Evolutionary conservation across 2,888 invertebrate species (phyloP), one percentile per base, ranked within the genome.

Genomic region (Drosophila setosimentum): DNA sequence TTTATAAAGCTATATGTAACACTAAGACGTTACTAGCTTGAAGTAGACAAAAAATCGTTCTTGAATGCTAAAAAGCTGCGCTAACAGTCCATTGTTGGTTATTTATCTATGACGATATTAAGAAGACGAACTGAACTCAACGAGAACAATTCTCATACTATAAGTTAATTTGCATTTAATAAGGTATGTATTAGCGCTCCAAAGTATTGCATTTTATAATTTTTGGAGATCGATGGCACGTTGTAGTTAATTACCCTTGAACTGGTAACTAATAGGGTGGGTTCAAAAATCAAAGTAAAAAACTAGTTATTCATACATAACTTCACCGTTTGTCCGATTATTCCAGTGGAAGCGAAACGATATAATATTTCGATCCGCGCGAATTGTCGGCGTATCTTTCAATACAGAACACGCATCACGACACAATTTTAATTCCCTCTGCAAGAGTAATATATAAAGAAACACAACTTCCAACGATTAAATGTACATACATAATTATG

Each of bases 81-180:
- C 18, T 27, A 18, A 27, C 18, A 35, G 54, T n/a, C 29, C 18
- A 16, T 35, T 21, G 33, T 45, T 32, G 53, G 58, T 69, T 40
- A 45, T 59, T 55, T 45, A 35, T 35, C 21, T 27, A 18, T 50
- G 27, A 51, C 42, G 16, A 59, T 29, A 37, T 16, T 69, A 21
- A n/a, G 45, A 50, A 51, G 62, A 53, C 53, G 70, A 70, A 77
- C 80, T 74, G 66, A 75, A 78, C 58, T 78, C 55, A 74, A 75
- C 55, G 59, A 77, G 63, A 74, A 79, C 24, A 70, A 76, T 81
- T 82, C 80, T 82, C 80, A 76, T 72, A 78, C 40, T 76, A 64
- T 70, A 70, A 79, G 78, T 65, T 68, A 53, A 70, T 68, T 66
- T 84, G 85, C 82, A 87, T 87, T 87, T 87, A 83, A 75, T 53